Percentiles rank a stretch among this genome's conserved stretches.
Conservation (phyloP, 30 jellyfish, hydroid and myxozoan species). For the Catostylus mosaicus region DNA sequence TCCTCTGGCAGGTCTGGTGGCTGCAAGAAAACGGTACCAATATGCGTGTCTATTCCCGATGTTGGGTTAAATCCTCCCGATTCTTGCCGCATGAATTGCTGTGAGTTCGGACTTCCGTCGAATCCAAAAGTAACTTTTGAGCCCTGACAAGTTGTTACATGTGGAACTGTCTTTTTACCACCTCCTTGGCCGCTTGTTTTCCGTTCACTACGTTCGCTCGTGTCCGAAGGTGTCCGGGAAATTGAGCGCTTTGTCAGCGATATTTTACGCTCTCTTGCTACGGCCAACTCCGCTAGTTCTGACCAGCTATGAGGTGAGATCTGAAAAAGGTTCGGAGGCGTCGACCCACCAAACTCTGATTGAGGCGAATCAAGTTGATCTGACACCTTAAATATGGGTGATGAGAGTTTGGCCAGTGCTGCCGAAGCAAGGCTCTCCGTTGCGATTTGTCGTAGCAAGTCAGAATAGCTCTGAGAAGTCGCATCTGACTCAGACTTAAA, state of each 20-base stretch:
- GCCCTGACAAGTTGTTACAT: conserved; percentile 64
- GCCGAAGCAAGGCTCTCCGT: conserved; percentile 61
- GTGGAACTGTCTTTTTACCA: conserved; percentile 8
- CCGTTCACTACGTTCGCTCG: conserved; percentile 47
- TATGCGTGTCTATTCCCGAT: conserved; percentile 61
- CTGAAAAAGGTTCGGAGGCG: conserved; percentile 91
- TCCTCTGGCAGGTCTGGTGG: conserved; percentile 80
- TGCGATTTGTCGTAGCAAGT: conserved; percentile 75
- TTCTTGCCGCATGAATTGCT: neutral
- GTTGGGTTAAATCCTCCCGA: neutral
- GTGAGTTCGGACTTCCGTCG: conserved; percentile 21
- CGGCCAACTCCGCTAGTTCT: conserved; percentile 61
- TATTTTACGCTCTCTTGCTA: conserved; percentile 63
- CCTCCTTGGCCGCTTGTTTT: conserved; percentile 11
- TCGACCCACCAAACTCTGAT: conserved; percentile 70
- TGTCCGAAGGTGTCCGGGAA: conserved; percentile 69
- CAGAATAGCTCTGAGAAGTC: conserved; percentile 48
- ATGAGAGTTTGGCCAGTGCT: conserved; percentile 80
- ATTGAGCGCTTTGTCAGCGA: conserved; percentile 56
- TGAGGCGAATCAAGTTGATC: conserved; percentile 74
- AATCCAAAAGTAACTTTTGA: conserved; percentile 72
- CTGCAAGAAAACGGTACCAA: conserved; percentile 62
- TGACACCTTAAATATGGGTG: conserved; percentile 75
- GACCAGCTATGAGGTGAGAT: conserved; percentile 79
- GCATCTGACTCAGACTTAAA: conserved; percentile 42